Evolutionary conservation across 2,797 vertebrate genomes (phyloP), one percentile per base, ranked within the genome.

Genomic region (Hybognathus amarus): DNA sequence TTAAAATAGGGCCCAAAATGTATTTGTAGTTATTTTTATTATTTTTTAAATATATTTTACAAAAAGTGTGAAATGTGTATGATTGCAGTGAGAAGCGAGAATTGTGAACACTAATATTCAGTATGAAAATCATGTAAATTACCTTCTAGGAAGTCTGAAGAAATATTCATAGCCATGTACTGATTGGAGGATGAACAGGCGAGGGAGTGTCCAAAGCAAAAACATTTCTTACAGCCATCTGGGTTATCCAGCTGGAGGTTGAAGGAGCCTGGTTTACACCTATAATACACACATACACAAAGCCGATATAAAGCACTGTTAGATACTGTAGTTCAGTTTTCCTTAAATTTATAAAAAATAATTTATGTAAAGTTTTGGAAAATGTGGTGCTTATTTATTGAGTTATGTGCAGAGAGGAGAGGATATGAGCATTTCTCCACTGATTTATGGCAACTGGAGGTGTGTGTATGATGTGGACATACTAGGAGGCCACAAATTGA

Each of bases 171-270:
- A 68, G 88, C 92, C 8, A 90, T 86, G 4, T 96, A 95, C 54
- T 88, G 90, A 0, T 81, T 63, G 10, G 97, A 94, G 0, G 91
- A 93, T 0, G 66, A 77, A 79, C 97, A 99, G 80, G 91, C 96
- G 0, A 91, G 91, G 0, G 97, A 98, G 90, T 98, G 97, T n/a
- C 97, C 96, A 0, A 93, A 96, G 89, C 97, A 99, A 93, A 98
- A 98, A 88, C 97, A 99, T 20, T 92, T 88, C 83, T 92, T 94
- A 89, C 97, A 99, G 75, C 97, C 97, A 0, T 79, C 45, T 0
- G 94, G 93, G 87, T 96, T 96, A 77, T 87, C 90, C 70, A 89
- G 85, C 86, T 97, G 95, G 4, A 98, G 91, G 90, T 96, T 95
- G 86, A 98, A 98, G 24, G 94, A 96, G 4, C 97, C 97, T 0